A percentile compares a stretch with the other conserved stretches of the same genome.
These are phyloP conservation scores for Nomada ferruginata DNA, from an alignment of 2,888 invertebrate species.

Conservation along the genomic window DNA sequence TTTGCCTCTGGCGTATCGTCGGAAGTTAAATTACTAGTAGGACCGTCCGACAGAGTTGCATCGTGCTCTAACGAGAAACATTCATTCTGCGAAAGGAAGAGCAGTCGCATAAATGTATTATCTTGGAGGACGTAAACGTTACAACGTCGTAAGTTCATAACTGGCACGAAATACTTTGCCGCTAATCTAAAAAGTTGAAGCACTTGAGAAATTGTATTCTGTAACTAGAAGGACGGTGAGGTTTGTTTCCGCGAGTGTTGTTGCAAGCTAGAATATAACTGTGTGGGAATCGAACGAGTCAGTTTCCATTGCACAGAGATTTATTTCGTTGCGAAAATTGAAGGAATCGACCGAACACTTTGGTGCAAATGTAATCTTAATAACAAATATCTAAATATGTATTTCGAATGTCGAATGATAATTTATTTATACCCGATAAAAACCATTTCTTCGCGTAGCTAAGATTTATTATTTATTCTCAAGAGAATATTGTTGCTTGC, in stretches of 20 bases:
- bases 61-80: constrained; percentile 66
- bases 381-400: no score
- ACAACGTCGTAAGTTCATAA: constrained; percentile 14
- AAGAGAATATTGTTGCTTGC: no score
- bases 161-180: neutral
- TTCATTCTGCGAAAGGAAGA: constrained; percentile 46
- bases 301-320: no score
- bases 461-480: no score
- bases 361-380: neutral
- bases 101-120: constrained; percentile 32
- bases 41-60: constrained; percentile 61
- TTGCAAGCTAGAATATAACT: no score
- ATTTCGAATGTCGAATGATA: no score
- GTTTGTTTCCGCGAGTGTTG: no score
- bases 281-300: no score
- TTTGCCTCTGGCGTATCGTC: constrained; percentile 63
- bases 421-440: no score
- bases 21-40: constrained; percentile 72
- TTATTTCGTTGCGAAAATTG: no score
- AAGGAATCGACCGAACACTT: neutral
- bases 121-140: constrained; percentile 4
- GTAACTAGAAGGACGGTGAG: neutral
- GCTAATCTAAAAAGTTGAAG: no score
- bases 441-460: no score
- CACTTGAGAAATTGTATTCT: neutral